These are phyloP conservation scores for Euplexia lucipara DNA, from an alignment of 2,888 invertebrate species.

Conservation along the genomic window DNA sequence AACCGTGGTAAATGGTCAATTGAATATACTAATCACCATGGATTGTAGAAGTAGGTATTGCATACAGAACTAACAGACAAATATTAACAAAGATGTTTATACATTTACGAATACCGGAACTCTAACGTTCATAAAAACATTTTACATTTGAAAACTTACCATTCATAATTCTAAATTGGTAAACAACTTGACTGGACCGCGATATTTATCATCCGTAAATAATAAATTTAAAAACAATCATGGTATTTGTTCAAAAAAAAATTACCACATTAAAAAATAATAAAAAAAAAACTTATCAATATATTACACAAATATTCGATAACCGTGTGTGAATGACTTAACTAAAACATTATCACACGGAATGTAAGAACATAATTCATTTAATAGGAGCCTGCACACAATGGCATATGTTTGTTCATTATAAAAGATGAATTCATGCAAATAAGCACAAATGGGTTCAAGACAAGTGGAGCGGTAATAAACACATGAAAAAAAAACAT, in stretches of 20 bases:
- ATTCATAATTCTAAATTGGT: slow-evolving; percentile 78
- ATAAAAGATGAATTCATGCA: not conserved
- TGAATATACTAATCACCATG: no score
- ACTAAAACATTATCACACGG: slow-evolving; percentile 49
- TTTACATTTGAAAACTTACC: slow-evolving; percentile 65
- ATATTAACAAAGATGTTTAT: slow-evolving; percentile 11
- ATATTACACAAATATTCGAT: slow-evolving; percentile 59
- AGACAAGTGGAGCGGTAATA: not conserved
- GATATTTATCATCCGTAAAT: slow-evolving; percentile 70
- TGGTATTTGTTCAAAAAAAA: slow-evolving; percentile 50
- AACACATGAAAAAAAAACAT: slow-evolving; percentile 8
- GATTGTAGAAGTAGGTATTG: no score
- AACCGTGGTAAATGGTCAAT: no score
- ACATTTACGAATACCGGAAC: slow-evolving; percentile 64
- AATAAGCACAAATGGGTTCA: slow-evolving; percentile 1
- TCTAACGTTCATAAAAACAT: slow-evolving; percentile 67
- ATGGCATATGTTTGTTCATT: slow-evolving; percentile 1
- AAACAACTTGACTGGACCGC: slow-evolving; percentile 76
- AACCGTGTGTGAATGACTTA: slow-evolving; percentile 50
- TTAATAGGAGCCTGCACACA: slow-evolving; percentile 33
- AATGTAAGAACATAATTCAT: slow-evolving; percentile 53
- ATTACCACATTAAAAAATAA: slow-evolving; percentile 38
- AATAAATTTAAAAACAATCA: slow-evolving; percentile 42
- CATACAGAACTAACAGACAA: no score
- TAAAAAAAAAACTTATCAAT: slow-evolving; percentile 40